Conservation (phyloP, 2,113 vertebrate species). For the Sylvilagus bachmani region DNA sequence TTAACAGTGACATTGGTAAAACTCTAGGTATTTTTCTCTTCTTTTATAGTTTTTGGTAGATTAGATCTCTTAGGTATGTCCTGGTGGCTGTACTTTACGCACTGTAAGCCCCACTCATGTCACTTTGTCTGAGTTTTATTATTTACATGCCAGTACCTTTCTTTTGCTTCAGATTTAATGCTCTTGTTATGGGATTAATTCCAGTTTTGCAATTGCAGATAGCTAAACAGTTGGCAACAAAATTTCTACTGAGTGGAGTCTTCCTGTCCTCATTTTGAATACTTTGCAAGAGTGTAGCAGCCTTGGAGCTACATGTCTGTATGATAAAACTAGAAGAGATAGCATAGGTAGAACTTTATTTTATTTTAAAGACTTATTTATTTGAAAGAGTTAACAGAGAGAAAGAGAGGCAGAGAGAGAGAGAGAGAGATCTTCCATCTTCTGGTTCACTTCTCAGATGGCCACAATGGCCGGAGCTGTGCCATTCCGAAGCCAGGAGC, state of each 20-base stretch:
- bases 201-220: conserved; percentile 12
- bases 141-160: background rate
- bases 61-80: too few species aligned
- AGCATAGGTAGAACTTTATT: background rate
- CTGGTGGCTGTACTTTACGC: too few species aligned
- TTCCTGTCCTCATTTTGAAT: background rate
- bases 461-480: too few species aligned
- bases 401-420: too few species aligned
- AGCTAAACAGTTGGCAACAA: background rate
- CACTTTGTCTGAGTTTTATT: background rate
- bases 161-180: background rate
- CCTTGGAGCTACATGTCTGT: conserved; percentile 1
- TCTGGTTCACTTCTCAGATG: too few species aligned
- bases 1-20: too few species aligned
- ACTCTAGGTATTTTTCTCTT: too few species aligned
- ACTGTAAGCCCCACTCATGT: background rate
- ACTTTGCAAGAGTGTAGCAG: conserved; percentile 20
- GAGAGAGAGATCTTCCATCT: too few species aligned
- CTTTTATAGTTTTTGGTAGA: too few species aligned
- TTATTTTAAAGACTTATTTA: background rate
- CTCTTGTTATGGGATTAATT: background rate
- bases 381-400: too few species aligned
- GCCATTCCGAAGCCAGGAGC: too few species aligned
- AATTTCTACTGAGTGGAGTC: background rate
- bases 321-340: conserved; percentile 22